Percentiles rank a stretch among this genome's conserved stretches.
Conservation (phyloP, 2,888 invertebrate genomes). For the Lasioglossum vierecki region DNA sequence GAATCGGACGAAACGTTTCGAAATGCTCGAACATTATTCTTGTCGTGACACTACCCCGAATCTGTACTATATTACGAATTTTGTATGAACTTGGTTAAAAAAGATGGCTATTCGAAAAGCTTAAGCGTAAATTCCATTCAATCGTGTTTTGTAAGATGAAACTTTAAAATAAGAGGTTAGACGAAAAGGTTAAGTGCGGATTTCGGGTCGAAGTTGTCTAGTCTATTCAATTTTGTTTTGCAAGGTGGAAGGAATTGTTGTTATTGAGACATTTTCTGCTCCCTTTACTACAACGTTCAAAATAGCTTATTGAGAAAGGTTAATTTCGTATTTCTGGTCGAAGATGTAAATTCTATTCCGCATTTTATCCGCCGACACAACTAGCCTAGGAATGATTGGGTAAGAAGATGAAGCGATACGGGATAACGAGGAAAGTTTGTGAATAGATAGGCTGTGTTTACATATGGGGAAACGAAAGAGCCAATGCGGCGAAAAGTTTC, state of each 20-base stretch:
- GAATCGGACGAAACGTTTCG: background rate
- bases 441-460: slow-evolving; percentile 25
- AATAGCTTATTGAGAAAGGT: background rate
- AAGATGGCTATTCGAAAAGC: background rate
- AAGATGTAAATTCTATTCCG: background rate
- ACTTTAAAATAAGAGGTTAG: background rate
- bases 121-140: background rate
- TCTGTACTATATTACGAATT: background rate
- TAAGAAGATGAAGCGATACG: slow-evolving; percentile 4
- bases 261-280: background rate
- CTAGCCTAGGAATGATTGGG: background rate
- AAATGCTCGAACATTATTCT: background rate
- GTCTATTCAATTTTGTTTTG: background rate
- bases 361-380: background rate
- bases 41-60: background rate
- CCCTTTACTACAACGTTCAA: background rate
- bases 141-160: background rate
- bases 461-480: background rate
- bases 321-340: background rate
- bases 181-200: background rate
- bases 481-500: background rate
- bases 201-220: background rate
- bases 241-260: background rate
- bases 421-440: slow-evolving; percentile 31
- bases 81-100: background rate